Evolutionary conservation across 2,888 invertebrate species (phyloP).

Genomic region (Patella depressa): DNA sequence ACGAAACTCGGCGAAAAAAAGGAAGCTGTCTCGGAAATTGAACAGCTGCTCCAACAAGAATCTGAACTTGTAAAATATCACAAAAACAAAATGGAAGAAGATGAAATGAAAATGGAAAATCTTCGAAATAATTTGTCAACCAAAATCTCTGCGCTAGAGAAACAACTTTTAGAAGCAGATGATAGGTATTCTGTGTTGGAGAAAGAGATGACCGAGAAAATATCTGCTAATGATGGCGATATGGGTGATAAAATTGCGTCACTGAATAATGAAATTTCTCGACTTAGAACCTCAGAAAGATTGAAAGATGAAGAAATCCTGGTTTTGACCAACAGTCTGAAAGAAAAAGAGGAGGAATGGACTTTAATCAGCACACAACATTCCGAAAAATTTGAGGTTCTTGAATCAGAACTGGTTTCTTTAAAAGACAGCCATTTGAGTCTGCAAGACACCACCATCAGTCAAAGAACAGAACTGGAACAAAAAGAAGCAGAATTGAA

Average conservation of each 20-base stretch:
- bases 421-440: conserved; percentile 18
- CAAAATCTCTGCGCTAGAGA: conserved; percentile 19
- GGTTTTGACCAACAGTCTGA: conserved; percentile 8
- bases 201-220: conserved; percentile 23
- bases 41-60: conserved; percentile 28
- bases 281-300: conserved; percentile 18
- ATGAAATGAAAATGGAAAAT: conserved; percentile 12
- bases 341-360: conserved; percentile 19
- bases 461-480: background rate
- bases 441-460: conserved; percentile 12
- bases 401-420: conserved; percentile 21
- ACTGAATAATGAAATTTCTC: conserved; percentile 22
- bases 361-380: conserved; percentile 4
- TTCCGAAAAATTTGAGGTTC: conserved; percentile 21
- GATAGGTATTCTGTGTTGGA: conserved; percentile 18
- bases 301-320: conserved; percentile 25
- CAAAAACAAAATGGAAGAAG: conserved; percentile 26
- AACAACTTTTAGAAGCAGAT: conserved; percentile 24
- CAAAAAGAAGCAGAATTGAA: background rate
- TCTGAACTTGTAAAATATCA: conserved; percentile 22
- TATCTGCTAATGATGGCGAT: conserved; percentile 19
- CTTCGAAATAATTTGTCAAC: conserved; percentile 19
- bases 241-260: conserved; percentile 23
- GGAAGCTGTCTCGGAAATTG: conserved; percentile 22
- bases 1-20: conserved; percentile 16